These are phyloP conservation scores for Manacus vitellinus DNA, from an alignment of 2,113 vertebrate genomes.

Conservation along the genomic window DNA sequence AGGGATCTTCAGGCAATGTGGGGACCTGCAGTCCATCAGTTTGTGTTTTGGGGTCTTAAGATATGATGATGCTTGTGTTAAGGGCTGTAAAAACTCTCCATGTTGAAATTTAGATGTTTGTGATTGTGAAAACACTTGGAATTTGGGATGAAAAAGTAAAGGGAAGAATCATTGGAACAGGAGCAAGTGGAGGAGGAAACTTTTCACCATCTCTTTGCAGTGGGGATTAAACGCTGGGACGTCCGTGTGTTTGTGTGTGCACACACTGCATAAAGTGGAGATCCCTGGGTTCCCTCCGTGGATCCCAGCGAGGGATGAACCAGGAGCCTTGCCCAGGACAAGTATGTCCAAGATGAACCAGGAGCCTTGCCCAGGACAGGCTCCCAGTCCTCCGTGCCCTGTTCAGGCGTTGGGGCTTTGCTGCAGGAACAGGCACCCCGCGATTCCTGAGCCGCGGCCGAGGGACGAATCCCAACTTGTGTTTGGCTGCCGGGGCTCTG, in stretches of 20 bases:
- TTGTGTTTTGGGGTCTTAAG: neutral
- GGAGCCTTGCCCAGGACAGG: neutral
- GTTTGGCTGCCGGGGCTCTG: accelerated
- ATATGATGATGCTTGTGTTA: neutral
- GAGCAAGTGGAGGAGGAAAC: neutral
- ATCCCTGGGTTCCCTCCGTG: neutral
- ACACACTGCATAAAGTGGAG: neutral
- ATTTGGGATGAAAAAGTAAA: neutral
- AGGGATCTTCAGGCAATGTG: neutral
- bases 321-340: neutral
- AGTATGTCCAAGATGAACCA: neutral
- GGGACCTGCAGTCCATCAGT: neutral
- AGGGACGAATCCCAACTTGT: accelerated
- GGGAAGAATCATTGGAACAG: neutral
- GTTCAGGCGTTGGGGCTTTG: neutral
- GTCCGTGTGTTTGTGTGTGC: neutral
- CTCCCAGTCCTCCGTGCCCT: neutral
- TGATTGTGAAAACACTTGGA: neutral
- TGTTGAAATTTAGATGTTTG: neutral
- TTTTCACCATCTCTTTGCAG: neutral
- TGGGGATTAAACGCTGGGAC: neutral
- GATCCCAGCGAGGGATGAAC: neutral
- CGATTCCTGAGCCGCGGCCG: neutral
- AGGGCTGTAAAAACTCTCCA: neutral
- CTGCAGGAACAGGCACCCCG: neutral